These are phyloP conservation scores for Chrysina gloriosa DNA, from an alignment of 2,888 invertebrate species.

Conservation along the genomic window DNA sequence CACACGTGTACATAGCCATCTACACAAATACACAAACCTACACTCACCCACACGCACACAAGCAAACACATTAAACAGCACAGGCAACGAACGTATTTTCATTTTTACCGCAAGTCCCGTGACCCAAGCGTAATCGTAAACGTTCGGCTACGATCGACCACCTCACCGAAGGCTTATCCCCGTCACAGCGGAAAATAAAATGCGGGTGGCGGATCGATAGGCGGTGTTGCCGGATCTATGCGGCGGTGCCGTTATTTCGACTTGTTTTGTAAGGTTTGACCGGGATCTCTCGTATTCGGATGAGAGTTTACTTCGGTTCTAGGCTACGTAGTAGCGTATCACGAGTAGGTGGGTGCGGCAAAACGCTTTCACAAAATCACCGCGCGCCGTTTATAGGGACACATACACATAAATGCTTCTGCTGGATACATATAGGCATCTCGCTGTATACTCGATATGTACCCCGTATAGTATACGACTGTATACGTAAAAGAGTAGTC, in stretches of 20 bases:
- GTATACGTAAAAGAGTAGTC: not conserved
- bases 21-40: slow-evolving; percentile 1
- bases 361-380: slow-evolving; percentile 39
- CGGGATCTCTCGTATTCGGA: slow-evolving; percentile 48
- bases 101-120: slow-evolving; percentile 38
- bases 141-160: slow-evolving; percentile 48
- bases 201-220: slow-evolving; percentile 56
- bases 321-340: slow-evolving; percentile 47
- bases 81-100: slow-evolving; percentile 40
- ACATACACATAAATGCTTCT: not conserved
- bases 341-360: slow-evolving; percentile 47
- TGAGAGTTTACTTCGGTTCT: slow-evolving; percentile 52
- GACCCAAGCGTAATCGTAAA: slow-evolving; percentile 44
- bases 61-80: slow-evolving; percentile 17
- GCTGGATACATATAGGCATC: not conserved
- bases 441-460: no score
- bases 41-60: not conserved
- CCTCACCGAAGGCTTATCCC: slow-evolving; percentile 43
- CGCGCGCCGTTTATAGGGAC: not conserved
- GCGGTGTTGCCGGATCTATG: slow-evolving; percentile 40
- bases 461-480: no score
- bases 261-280: slow-evolving; percentile 47
- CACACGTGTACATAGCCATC: not conserved
- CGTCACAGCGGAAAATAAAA: slow-evolving; percentile 46
- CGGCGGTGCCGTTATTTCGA: slow-evolving; percentile 48